Evolutionary conservation across 2,888 invertebrate genomes (phyloP), one percentile per base, ranked within the genome.

Genomic region (Loripinus fragilis): DNA sequence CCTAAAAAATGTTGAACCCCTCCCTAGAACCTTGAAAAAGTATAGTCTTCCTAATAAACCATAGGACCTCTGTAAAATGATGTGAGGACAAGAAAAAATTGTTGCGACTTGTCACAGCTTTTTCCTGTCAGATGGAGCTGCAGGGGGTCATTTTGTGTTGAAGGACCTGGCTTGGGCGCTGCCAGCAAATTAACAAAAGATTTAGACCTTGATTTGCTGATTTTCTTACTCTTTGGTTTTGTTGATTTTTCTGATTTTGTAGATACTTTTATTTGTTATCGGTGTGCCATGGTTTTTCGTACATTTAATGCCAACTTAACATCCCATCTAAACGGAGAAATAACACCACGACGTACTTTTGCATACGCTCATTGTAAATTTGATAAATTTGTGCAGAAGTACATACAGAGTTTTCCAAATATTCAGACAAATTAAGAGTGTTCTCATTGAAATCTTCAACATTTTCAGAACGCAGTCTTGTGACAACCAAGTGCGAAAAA

Each of bases 221-320:
- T 48, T 5, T 48, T 15, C 15, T 7, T 15, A 48, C 48, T 20
- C 20, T 48, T 48, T 48, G 12, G 48, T 48, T 48, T 48, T 20
- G 48, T 48, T 48, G n/a, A 20, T 48, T 48, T 48, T 10, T 3
- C 65, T 65, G 30, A 35, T 17, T 8, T 33, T 20, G 12, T 48
- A 20, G 48, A 17, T 10, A 48, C 48, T 20, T 48, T 48, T 20
- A 48, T 48, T 20, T 48, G 48, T 20, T 48, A 20, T 7, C 48
- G 12, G 48, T 48, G 48, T 20, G 48, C 48, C 48, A 48, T 48
- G n/a, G 48, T 48, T 48, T 48, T 48, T 48, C n/a, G 48, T 48
- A 48, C 48, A 20, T 48, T 48, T 20, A 48, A 48, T 17, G n/a
- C 48, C 17, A n/a, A 48, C n/a, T 48, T 48, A 20, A 48, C 48